phyloP scores from a whole-genome alignment of 2,797 vertebrate genomes.

The Percopsis omiscomaycus region DNA sequence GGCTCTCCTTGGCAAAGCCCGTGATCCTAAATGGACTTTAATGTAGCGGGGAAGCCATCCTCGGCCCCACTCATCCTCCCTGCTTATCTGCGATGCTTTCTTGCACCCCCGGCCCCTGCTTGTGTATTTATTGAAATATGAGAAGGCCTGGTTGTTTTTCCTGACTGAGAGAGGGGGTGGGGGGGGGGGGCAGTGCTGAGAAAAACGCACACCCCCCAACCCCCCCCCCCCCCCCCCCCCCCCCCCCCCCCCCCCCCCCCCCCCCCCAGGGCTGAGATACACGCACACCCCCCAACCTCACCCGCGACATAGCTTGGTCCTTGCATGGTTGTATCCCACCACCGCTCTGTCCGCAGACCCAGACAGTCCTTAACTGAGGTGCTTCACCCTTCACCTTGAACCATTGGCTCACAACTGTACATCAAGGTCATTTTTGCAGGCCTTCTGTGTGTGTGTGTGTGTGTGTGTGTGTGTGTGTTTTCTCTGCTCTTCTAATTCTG shows the following conservation, averaged over 20 bases:
- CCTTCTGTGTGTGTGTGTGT: no score
- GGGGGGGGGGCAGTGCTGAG: no score
- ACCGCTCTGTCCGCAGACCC: slow-evolving; percentile 21
- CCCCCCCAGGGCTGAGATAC: no score
- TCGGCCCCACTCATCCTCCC: slow-evolving; percentile 38
- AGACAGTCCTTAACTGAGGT: slow-evolving; percentile 43
- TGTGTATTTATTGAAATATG: slow-evolving; percentile 80
- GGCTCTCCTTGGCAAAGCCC: slow-evolving; percentile 45
- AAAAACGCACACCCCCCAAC: no score
- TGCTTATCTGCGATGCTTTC: slow-evolving; percentile 60
- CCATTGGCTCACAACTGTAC: no score
- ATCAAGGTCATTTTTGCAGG: no score
- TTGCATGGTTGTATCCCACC: slow-evolving; percentile 30
- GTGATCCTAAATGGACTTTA: slow-evolving; percentile 60
- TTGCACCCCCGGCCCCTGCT: slow-evolving; percentile 48
- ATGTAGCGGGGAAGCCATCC: slow-evolving; percentile 52
- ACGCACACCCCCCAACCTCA: slow-evolving; percentile 19
- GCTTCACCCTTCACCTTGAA: slow-evolving; percentile 23
- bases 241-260: no score
- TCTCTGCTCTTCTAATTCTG: no score
- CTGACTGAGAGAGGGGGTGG: slow-evolving; percentile 50
- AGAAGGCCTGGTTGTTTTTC: slow-evolving; percentile 77
- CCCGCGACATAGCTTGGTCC: slow-evolving; percentile 14
- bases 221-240: no score
- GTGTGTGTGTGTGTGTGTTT: no score